Conservation (phyloP, 2,888 invertebrate genomes). For the Tholera decimalis region DNA sequence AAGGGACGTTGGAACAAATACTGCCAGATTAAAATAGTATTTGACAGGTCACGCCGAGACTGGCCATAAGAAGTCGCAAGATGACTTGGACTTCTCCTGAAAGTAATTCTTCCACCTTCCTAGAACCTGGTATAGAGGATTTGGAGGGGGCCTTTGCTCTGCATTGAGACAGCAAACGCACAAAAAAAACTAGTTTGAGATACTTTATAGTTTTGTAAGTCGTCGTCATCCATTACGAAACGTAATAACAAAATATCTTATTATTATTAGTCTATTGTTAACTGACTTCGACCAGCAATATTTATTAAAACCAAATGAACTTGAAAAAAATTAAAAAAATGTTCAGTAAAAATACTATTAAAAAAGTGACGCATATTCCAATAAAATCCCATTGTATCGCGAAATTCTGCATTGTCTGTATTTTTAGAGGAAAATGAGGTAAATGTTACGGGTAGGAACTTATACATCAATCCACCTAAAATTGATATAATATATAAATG, state of each 20-base stretch:
- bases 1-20: too few species aligned
- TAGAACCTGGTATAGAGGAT: too few species aligned
- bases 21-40: too few species aligned
- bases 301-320: conserved; percentile 20
- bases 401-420: conserved; percentile 34
- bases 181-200: not conserved
- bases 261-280: not conserved
- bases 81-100: not conserved
- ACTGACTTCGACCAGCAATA: not conserved
- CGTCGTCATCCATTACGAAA: not conserved
- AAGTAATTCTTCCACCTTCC: too few species aligned
- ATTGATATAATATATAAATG: too few species aligned
- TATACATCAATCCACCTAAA: conserved; percentile 7
- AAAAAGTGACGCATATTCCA: conserved; percentile 45
- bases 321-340: conserved; percentile 41
- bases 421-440: conserved; percentile 23
- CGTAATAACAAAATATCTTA: too few species aligned
- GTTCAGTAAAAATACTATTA: conserved; percentile 34
- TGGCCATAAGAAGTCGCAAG: too few species aligned
- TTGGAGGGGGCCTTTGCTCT: not conserved
- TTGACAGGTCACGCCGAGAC: too few species aligned
- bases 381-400: conserved; percentile 35
- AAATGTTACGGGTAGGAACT: conserved; percentile 29
- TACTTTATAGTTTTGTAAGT: not conserved
- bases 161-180: not conserved